Evolutionary conservation across 1,140 invertebrate genomes (phyloP), one percentile per base, ranked within the genome.

Genomic region (Drosophila dunni): DNA sequence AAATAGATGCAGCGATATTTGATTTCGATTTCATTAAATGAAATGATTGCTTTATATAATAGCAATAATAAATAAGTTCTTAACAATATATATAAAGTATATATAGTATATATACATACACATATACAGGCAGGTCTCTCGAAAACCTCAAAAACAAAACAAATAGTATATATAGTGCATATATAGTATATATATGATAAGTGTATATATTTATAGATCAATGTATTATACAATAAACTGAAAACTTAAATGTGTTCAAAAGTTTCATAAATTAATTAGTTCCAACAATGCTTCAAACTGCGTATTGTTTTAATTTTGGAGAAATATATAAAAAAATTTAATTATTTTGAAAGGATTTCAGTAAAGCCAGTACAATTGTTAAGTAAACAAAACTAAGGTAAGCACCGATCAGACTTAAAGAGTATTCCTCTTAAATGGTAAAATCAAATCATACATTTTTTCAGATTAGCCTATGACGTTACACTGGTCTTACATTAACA

Each of bases 11-110:
- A 61, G 68, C 63, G 72, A 60, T 69, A 73, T 80, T 62, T 67
- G 42, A 81, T 76, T 78, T 73, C 45, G 62, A 56, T 75, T 86
- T 86, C 84, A 86, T 86, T 62, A 68, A 86, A 86, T 86, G 83
- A 89, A 88, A 78, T 78, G 66, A 58, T 66, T 63, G 60, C 63
- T 77, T 74, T 67, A 60, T 70, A 34, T 67, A 66, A 73, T 62
- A 68, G 72, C 58, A 81, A 74, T 81, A 85, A 61, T 60, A 79
- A 60, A 73, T 57, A 79, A 61, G 81, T 73, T 73, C 34, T 79
- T 60, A 72, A 60, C 53, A 34, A 50, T 48, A 60, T 58, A 65
- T 29, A 29, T 29, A 29, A 5, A 29, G 24, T 29, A 29, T 29
- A 6, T 29, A 29, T 29, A 29, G 24, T 29, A 29, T 29, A 29